phyloP scores from a whole-genome alignment of 2,797 vertebrate species.

The Iguana delicatissima region DNA sequence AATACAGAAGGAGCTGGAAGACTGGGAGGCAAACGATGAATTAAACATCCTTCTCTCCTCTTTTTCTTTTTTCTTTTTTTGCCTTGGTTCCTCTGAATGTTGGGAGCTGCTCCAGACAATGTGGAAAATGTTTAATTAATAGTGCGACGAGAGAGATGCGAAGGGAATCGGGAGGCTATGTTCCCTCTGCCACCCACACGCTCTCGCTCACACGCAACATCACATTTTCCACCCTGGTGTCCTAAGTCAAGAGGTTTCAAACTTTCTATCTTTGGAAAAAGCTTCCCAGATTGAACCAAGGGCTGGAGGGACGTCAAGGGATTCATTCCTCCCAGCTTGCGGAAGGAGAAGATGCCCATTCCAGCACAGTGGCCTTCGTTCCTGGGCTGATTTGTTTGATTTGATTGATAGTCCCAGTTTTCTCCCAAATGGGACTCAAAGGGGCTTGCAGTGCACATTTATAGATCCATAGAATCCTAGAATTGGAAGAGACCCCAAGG shows the following conservation, averaged over 20 bases:
- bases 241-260: background rate
- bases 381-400: too few relatives aligned
- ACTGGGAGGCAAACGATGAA: conserved; percentile 49
- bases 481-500: too few relatives aligned
- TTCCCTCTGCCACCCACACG: conserved; percentile 9
- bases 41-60: conserved; percentile 61
- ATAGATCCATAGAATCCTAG: too few relatives aligned
- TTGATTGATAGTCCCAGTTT: too few relatives aligned
- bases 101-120: conserved; percentile 61
- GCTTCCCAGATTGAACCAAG: background rate
- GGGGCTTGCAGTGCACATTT: too few relatives aligned
- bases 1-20: conserved; percentile 19
- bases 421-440: too few relatives aligned
- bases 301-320: background rate
- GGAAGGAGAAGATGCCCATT: background rate
- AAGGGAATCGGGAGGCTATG: conserved; percentile 45
- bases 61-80: conserved; percentile 41
- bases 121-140: conserved; percentile 73
- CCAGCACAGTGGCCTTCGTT: too few relatives aligned
- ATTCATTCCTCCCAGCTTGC: background rate
- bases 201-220: too few relatives aligned
- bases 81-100: conserved; percentile 44
- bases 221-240: background rate
- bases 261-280: background rate
- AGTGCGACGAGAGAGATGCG: background rate